These are phyloP conservation scores for Pelobates cultripes DNA, from an alignment of 2,797 vertebrate genomes.

Conservation along the genomic window DNA sequence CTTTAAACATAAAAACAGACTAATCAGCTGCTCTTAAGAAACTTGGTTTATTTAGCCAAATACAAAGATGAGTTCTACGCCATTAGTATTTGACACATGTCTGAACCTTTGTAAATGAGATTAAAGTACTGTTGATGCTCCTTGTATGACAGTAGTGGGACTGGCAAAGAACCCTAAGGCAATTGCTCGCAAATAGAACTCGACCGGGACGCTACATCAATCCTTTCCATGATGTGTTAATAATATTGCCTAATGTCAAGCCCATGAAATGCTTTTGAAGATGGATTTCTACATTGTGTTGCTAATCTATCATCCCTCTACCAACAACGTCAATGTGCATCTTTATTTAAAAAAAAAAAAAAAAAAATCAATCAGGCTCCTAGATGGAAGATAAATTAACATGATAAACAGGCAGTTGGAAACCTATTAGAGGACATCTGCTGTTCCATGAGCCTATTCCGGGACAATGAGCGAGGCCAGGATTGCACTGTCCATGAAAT, in stretches of 20 bases:
- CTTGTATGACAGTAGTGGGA: too few species aligned
- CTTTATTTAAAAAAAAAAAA: conserved; percentile 42
- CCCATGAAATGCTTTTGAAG: conserved; percentile 57
- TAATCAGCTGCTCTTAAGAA: too few species aligned
- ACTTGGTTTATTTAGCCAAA: too few species aligned
- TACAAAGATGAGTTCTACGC: too few species aligned
- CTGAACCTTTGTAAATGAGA: neutral
- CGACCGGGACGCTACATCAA: neutral
- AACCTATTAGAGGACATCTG: conserved; percentile 68
- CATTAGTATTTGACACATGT: too few species aligned
- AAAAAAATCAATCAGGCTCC: conserved; percentile 59
- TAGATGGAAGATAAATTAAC: conserved; percentile 50
- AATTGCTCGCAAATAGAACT: conserved; percentile 1
- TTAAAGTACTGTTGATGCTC: neutral
- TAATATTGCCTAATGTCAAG: conserved; percentile 56
- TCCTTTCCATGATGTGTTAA: conserved; percentile 36
- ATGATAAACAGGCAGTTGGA: conserved; percentile 64
- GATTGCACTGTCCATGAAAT: conserved; percentile 15
- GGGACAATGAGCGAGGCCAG: conserved; percentile 21
- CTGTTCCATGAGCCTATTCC: conserved; percentile 42
- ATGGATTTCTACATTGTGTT: conserved; percentile 53
- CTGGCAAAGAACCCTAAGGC: conserved; percentile 14
- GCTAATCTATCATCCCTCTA: conserved; percentile 29
- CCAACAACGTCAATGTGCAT: conserved; percentile 23
- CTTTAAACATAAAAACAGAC: too few species aligned